These are phyloP conservation scores for Protobothrops mucrosquamatus DNA, from an alignment of 2,113 vertebrate genomes.

Conservation along the genomic window DNA sequence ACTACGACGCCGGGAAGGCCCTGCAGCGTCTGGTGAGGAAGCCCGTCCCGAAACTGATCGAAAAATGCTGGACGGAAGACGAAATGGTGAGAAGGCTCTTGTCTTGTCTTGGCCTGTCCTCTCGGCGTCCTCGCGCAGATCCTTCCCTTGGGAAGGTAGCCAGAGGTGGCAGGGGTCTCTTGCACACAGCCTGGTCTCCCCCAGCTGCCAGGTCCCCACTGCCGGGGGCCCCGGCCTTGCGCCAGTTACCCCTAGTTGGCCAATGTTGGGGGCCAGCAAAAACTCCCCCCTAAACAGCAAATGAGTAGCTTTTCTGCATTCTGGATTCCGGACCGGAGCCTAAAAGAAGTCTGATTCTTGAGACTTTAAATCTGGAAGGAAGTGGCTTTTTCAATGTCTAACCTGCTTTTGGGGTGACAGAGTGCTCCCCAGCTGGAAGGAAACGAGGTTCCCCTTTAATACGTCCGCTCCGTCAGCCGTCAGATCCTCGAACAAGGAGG, in stretches of 20 bases:
- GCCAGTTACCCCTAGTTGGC: background rate
- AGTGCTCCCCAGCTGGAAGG: slow-evolving; percentile 37
- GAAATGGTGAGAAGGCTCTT: slow-evolving; percentile 88
- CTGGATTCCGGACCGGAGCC: background rate
- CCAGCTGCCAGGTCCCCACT: rapidly evolving
- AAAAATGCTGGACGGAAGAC: slow-evolving; percentile 99
- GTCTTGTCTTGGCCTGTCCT: background rate
- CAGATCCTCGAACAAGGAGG: slow-evolving; percentile 26
- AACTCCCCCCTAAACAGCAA: too few species aligned
- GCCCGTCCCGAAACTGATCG: slow-evolving; percentile 95
- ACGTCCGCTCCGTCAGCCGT: slow-evolving; percentile 26
- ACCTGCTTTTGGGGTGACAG: slow-evolving; percentile 13
- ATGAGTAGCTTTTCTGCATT: too few species aligned
- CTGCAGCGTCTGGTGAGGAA: slow-evolving; percentile 98
- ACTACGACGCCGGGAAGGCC: slow-evolving; percentile 96
- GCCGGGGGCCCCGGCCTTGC: background rate
- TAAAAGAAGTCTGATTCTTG: background rate
- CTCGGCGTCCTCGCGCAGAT: background rate
- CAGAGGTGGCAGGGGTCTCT: background rate
- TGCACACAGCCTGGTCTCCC: background rate
- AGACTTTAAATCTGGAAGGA: slow-evolving; percentile 37
- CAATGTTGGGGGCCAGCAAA: background rate
- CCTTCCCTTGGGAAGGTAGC: background rate
- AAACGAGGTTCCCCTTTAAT: slow-evolving; percentile 37
- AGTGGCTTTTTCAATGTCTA: slow-evolving; percentile 43